A percentile compares a stretch with the other conserved stretches of the same genome.
Conservation (phyloP, 2,797 vertebrate species). For the Sus cebifrons region DNA sequence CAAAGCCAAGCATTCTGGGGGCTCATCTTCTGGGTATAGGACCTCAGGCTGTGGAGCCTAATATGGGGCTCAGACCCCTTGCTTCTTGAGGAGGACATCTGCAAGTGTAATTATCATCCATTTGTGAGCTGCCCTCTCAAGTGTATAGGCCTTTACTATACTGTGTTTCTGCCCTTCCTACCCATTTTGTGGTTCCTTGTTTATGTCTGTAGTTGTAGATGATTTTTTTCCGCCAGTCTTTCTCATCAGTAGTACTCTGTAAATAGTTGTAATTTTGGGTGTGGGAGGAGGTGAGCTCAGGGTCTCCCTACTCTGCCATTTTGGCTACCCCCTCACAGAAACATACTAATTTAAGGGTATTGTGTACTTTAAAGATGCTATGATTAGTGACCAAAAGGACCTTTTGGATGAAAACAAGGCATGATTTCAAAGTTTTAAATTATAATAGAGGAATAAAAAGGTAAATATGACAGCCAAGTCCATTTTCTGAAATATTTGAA, state of each 20-base stretch:
- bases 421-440: slow-evolving; percentile 37
- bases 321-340: neutral
- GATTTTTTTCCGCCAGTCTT: neutral
- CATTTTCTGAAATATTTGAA: neutral
- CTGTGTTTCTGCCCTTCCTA: neutral
- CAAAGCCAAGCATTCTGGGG: neutral
- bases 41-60: neutral
- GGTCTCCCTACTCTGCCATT: neutral
- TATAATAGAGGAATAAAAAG: neutral
- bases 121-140: neutral
- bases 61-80: neutral
- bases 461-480: neutral
- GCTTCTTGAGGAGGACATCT: neutral
- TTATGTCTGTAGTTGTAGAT: neutral
- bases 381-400: neutral
- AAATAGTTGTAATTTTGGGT: neutral
- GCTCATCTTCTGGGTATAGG: neutral
- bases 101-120: neutral
- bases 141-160: neutral
- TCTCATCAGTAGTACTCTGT: neutral
- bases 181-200: neutral
- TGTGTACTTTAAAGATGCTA: neutral
- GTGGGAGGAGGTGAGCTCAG: neutral
- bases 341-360: neutral
- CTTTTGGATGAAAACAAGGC: neutral